These are phyloP conservation scores for Prionailurus bengalensis DNA, from an alignment of 2,113 vertebrate species.

Conservation along the genomic window DNA sequence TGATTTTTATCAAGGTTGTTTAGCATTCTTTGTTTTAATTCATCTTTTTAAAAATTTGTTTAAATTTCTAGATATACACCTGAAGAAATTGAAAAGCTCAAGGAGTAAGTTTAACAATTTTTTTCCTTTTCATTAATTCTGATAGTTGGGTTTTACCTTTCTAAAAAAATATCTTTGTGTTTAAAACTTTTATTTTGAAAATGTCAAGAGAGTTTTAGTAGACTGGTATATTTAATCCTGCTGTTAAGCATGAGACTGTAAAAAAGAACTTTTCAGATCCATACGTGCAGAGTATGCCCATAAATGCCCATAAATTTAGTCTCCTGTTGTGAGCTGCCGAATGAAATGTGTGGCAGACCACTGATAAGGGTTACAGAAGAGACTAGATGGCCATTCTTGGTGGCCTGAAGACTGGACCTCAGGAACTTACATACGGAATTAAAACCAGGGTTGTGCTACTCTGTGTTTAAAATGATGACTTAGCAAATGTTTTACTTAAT, in stretches of 20 bases:
- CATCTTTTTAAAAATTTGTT: slow-evolving; percentile 71
- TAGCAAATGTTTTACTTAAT: background rate
- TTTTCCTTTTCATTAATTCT: slow-evolving; percentile 54
- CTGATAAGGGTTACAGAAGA: background rate
- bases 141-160: slow-evolving; percentile 35
- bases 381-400: background rate
- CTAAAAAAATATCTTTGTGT: slow-evolving; percentile 47
- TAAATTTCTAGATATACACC: slow-evolving; percentile 93
- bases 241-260: background rate
- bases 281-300: background rate
- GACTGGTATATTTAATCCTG: slow-evolving; percentile 42
- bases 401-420: background rate
- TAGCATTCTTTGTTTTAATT: slow-evolving; percentile 69
- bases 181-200: slow-evolving; percentile 39
- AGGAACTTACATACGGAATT: background rate
- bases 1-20: slow-evolving; percentile 58
- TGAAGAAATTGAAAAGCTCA: slow-evolving; percentile 97
- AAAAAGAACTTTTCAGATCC: slow-evolving; percentile 7
- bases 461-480: background rate
- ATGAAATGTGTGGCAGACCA: background rate
- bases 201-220: slow-evolving; percentile 19
- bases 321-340: background rate
- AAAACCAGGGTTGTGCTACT: background rate
- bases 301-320: background rate
- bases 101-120: slow-evolving; percentile 93